Base-by-base conservation (phyloP, 2,113 vertebrate genomes). In the Coregonus clupeaformis region DNA sequence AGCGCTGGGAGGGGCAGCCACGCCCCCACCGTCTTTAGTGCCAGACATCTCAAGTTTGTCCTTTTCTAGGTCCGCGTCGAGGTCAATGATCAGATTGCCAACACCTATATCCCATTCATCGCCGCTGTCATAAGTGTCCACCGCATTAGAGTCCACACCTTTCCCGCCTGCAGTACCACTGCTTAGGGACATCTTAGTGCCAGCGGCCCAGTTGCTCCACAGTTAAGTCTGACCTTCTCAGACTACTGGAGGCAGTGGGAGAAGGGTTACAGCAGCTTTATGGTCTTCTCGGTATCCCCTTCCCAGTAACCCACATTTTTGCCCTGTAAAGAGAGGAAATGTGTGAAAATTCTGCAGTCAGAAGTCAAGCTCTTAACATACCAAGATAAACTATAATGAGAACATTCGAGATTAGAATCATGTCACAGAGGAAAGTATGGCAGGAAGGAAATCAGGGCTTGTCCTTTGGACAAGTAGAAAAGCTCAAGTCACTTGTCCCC, bases 101-200 rank as follows among this genome's bases (percentile, higher is more conserved):
- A 98, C 96, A 66, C 97, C 97, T 89, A 99, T 98, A 93, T 98
- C 97, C 97, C 97, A 98, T 90, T 99, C 97, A 94, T 98, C 97
- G 76, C 96, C 97, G 67, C 97, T 98, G 94, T 99, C 97, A 68
- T 98, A 97, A 55, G 96, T 94, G 88, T 99, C 97, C 91, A 96
- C 96, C 82, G 96, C 95, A 91, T 94, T 96, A 80, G 96, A 94
- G 94, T 99, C 97, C 82, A 96, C 96, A 95, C 95, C 96, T 98
- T 98, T 97, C 96, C 97, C 97, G 95, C 96, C 96, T 96, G 96
- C 95, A 96, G 96, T 93, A 94, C 95, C 95, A 93, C 96, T 93
- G 95, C 97, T 98, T 95, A 99, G 97, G 96, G 97, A 99, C 97
- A 99, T 99, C 95, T 98, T 98, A 98, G 96, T 96, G 92, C 94